Conservation (phyloP, 2,113 vertebrate genomes). For the Labeo catla region DNA sequence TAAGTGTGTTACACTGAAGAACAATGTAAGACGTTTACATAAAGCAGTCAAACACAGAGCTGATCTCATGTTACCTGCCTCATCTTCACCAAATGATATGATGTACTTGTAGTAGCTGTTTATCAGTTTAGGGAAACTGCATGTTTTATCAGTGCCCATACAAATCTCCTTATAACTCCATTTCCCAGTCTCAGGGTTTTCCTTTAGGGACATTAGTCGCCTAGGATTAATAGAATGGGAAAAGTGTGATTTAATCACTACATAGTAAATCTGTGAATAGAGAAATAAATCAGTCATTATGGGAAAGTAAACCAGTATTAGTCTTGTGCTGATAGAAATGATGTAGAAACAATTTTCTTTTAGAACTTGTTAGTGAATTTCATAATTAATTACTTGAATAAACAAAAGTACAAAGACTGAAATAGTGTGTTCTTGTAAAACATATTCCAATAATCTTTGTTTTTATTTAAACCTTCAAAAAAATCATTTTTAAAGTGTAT, state of each 20-base stretch:
- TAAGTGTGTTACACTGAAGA: background rate
- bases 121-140: slow-evolving; percentile 81
- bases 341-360: no score
- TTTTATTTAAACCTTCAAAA: no score
- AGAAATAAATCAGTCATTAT: background rate
- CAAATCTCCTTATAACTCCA: slow-evolving; percentile 83
- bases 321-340: background rate
- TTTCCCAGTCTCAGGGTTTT: slow-evolving; percentile 67
- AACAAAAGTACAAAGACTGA: no score
- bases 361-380: no score
- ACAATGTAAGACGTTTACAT: background rate
- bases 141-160: slow-evolving; percentile 78
- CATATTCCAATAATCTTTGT: no score
- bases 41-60: background rate
- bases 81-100: slow-evolving; percentile 85
- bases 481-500: background rate
- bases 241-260: background rate
- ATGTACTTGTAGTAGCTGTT: slow-evolving; percentile 82
- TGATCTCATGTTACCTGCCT: slow-evolving; percentile 76
- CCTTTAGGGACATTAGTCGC: slow-evolving; percentile 81
- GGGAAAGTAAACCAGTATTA: background rate
- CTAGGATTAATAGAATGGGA: slow-evolving; percentile 66
- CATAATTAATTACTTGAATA: background rate
- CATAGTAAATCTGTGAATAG: background rate
- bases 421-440: no score